A percentile compares a stretch with the other conserved stretches of the same genome.
Evolutionary conservation across 2,888 invertebrate species (phyloP).

Genomic region (Trachelus stipa): DNA sequence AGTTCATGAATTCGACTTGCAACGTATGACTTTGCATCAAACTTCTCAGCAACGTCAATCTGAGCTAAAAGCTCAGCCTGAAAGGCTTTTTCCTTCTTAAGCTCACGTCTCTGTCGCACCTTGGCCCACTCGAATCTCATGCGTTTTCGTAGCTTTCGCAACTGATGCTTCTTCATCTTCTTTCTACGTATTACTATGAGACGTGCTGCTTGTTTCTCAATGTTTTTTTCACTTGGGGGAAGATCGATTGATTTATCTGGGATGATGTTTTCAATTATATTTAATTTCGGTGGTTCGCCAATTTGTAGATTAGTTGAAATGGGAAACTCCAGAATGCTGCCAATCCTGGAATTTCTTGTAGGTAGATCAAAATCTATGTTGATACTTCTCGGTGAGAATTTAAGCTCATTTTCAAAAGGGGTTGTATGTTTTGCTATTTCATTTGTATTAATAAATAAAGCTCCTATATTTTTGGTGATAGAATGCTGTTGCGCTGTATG

Average conservation of each 20-base stretch:
- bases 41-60: conserved; percentile 79
- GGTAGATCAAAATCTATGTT: conserved; percentile 48
- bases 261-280: conserved; percentile 55
- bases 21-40: conserved; percentile 82
- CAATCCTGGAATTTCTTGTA: conserved; percentile 5
- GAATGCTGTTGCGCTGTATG: neutral
- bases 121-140: conserved; percentile 84
- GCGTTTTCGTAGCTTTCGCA: conserved; percentile 81
- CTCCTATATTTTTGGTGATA: neutral
- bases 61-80: conserved; percentile 77
- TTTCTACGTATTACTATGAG: conserved; percentile 81
- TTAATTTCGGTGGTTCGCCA: conserved; percentile 43
- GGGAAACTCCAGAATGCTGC: conserved; percentile 41
- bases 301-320: conserved; percentile 40
- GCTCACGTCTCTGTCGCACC: conserved; percentile 75
- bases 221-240: conserved; percentile 64
- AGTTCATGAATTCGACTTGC: conserved; percentile 73
- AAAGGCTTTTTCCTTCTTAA: conserved; percentile 82
- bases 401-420: conserved; percentile 16
- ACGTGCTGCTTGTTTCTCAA: conserved; percentile 78
- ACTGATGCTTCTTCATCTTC: conserved; percentile 90
- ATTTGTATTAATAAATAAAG: neutral
- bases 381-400: conserved; percentile 37
- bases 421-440: neutral
- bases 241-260: conserved; percentile 69